Evolutionary conservation across 2,113 vertebrate genomes (phyloP), one percentile per base, ranked within the genome.

Genomic region (Nannospalax galili): DNA sequence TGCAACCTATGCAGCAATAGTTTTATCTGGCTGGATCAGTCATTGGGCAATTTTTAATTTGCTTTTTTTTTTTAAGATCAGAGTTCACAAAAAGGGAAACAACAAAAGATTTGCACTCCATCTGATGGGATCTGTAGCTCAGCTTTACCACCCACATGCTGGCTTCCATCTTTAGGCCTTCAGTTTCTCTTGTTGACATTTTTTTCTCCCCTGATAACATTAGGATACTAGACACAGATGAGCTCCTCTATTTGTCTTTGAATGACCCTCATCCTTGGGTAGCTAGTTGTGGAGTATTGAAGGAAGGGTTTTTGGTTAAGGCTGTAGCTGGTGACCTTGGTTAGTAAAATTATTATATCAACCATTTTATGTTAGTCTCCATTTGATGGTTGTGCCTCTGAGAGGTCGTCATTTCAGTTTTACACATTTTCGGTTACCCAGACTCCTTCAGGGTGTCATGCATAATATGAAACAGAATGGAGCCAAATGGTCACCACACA

Each of bases 91-190:
- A 64, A 80, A 84, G 26, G 28, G 64, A 84, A 80, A 52, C 2
- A 77, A 52, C 14, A 40, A 22, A 45, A 84, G 17, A 87, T 69
- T 11, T 87, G 80, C n/a, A 65, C 89, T 89, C 40, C 90, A 52
- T 40, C 42, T 32, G 6, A n/a, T 1, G 52, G n/a, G 11, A 5
- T 65, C 58, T 65, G 42, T 81, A 14, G 70, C 64, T 73, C 10
- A 17, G 12, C 28, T 20, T 7, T 56, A 30, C n/a, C n/a, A 32
- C 26, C 67, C 2, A 1, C 1, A 0, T n/a, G 24, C 0, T 3
- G 2, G 52, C 22, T 35, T 32, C 40, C 3, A 1, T 60, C 65
- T 52, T 62, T 52, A 58, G 60, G 11, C 45, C 32, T 90, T 40
- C 20, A 19, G 0, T 16, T 1, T 62, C 16, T 92, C 48, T 91